These are phyloP conservation scores for Drosophila ustulata DNA, from an alignment of 2,888 invertebrate species.

Conservation along the genomic window DNA sequence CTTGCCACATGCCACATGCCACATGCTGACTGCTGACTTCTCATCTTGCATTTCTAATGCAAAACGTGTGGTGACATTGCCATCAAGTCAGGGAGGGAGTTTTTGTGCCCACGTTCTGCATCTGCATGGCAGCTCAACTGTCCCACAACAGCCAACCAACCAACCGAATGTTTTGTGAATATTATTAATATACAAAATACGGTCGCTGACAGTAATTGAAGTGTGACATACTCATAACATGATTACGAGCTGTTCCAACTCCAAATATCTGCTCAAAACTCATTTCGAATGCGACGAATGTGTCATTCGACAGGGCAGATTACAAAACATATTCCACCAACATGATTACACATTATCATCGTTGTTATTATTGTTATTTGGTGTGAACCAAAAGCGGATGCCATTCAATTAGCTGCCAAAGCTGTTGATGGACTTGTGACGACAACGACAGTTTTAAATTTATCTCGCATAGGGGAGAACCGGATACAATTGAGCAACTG, in stretches of 20 bases:
- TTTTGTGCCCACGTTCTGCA: conserved; percentile 41
- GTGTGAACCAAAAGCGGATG: conserved; percentile 46
- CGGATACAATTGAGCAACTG: not conserved
- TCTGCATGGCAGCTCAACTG: conserved; percentile 66
- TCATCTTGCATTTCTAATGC: conserved; percentile 1
- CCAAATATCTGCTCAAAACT: conserved; percentile 43
- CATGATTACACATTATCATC: not conserved
- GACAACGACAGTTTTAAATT: not conserved
- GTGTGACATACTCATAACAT: conserved; percentile 73
- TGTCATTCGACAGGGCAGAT: conserved; percentile 41
- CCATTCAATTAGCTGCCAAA: conserved; percentile 44
- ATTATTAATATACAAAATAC: conserved; percentile 64
- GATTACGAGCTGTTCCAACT: conserved; percentile 50
- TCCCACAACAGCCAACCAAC: conserved; percentile 24
- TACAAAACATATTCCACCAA: conserved; percentile 40
- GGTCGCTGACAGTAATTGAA: conserved; percentile 69
- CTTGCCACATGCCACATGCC: conserved; percentile 41
- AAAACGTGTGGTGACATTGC: too few relatives aligned
- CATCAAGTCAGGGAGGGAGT: conserved; percentile 3
- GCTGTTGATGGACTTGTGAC: conserved; percentile 44
- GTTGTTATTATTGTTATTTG: conserved; percentile 28
- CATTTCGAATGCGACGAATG: conserved; percentile 43
- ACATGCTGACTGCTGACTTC: conserved; percentile 66
- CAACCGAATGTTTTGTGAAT: conserved; percentile 56
- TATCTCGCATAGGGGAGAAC: not conserved